Evolutionary conservation across 1,140 invertebrate genomes (phyloP).

Genomic region (Aphis gossypii): DNA sequence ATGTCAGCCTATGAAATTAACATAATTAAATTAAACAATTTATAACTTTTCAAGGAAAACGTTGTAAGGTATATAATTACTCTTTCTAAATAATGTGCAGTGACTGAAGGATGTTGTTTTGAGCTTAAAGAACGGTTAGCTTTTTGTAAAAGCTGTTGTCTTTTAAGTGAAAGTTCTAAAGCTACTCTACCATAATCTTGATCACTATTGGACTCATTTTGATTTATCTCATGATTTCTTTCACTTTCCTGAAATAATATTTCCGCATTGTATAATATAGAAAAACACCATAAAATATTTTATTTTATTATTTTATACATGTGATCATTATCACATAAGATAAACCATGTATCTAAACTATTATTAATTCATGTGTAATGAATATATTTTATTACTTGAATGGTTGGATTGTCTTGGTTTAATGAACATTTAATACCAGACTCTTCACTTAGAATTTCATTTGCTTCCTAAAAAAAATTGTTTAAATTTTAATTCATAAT

Average conservation of each 20-base stretch:
- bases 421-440: not conserved
- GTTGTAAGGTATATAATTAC: not conserved
- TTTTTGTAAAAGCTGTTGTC: conserved; percentile 37
- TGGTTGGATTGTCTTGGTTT: not conserved
- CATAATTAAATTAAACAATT: not conserved
- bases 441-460: not conserved
- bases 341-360: not conserved
- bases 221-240: not conserved
- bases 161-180: not conserved
- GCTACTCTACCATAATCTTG: not conserved
- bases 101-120: conserved; percentile 37
- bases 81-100: not conserved
- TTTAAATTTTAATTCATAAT: not conserved
- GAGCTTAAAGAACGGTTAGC: not conserved
- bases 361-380: not conserved
- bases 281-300: not conserved
- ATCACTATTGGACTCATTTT: not conserved
- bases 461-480: not conserved
- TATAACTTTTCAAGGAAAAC: not conserved
- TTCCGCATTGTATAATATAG: not conserved
- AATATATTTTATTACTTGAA: not conserved
- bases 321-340: not conserved
- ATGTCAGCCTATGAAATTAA: not conserved
- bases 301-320: not conserved
- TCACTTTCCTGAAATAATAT: not conserved